These are phyloP conservation scores for Squalus acanthias DNA, from an alignment of 2,797 vertebrate genomes.

Conservation along the genomic window DNA sequence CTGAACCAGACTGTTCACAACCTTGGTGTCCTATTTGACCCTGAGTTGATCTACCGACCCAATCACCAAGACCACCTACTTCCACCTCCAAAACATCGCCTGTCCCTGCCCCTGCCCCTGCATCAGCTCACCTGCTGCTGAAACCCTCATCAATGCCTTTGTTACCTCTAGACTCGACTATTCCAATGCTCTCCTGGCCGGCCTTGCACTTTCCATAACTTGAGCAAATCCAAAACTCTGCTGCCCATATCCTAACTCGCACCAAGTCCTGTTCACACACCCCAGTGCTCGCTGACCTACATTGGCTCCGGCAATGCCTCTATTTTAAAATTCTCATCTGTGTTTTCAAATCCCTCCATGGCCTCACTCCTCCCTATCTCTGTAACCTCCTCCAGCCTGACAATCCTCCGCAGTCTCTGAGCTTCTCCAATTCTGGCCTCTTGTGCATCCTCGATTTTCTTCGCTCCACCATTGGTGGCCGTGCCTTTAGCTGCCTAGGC, in stretches of 20 bases:
- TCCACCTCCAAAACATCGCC: neutral
- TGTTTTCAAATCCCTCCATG: neutral
- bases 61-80: neutral
- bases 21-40: neutral
- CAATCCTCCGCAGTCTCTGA: neutral
- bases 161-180: neutral
- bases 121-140: neutral
- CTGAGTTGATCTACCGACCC: neutral
- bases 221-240: no score
- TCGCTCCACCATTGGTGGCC: no score
- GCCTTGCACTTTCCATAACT: neutral
- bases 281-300: neutral
- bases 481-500: no score
- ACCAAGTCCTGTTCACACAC: neutral
- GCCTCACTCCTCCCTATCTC: neutral
- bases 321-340: neutral
- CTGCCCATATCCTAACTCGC: neutral
- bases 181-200: neutral
- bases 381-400: neutral
- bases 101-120: neutral
- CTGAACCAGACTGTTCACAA: neutral
- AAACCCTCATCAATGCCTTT: neutral
- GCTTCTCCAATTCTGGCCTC: neutral
- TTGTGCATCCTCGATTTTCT: neutral
- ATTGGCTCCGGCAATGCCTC: neutral